Conservation (phyloP, 2,888 invertebrate genomes). For the Escarpia spicata region DNA sequence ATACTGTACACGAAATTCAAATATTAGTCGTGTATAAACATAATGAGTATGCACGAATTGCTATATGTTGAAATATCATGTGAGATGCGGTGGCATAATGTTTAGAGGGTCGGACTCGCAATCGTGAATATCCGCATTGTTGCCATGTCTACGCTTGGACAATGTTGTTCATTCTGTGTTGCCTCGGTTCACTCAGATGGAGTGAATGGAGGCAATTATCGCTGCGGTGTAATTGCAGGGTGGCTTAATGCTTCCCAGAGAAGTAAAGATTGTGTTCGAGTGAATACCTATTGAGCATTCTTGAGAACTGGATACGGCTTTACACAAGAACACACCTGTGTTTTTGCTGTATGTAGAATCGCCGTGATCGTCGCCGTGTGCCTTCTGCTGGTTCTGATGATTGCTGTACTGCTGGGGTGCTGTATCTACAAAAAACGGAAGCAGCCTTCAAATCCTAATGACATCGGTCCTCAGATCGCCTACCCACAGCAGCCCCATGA, state of each 20-base stretch:
- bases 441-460: not conserved
- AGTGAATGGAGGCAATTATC: no score
- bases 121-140: no score
- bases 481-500: not conserved
- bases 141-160: no score
- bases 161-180: no score
- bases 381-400: not conserved
- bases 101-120: no score
- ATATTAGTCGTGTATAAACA: not conserved
- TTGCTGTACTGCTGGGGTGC: not conserved
- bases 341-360: not conserved
- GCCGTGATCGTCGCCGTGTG: not conserved
- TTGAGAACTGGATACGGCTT: no score
- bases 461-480: not conserved
- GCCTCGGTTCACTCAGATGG: no score
- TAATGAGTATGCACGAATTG: not conserved
- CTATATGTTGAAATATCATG: no score
- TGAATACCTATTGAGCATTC: not conserved
- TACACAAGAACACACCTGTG: not conserved
- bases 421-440: not conserved
- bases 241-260: no score
- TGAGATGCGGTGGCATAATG: no score
- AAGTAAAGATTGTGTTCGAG: not conserved
- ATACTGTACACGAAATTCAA: not conserved
- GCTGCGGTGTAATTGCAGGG: no score